Evolutionary conservation across 2,113 vertebrate genomes (phyloP), one percentile per base, ranked within the genome.

Genomic region (Elachura formosa): DNA sequence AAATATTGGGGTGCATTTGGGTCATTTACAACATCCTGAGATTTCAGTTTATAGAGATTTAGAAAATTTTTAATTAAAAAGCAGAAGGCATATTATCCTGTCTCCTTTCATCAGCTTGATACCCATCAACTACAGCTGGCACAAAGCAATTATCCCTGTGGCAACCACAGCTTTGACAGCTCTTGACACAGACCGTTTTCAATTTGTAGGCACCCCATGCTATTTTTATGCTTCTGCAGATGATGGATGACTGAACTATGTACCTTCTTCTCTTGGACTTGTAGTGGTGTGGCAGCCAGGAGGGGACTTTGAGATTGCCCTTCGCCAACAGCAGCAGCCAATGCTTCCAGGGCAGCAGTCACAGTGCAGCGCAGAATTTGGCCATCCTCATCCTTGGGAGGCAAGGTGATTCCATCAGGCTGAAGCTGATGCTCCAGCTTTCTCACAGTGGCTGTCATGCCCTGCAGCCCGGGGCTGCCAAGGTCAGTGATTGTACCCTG

Each of bases 121-220:
- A 79, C 85, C 80, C 92, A 64, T 96, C 94, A 80, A 36, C 92
- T 95, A 85, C 95, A 96, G 84, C 94, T 96, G 96, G 74, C 94
- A 91, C 92, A 95, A 94, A 89, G 79, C 90, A 97, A 92, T 94
- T 94, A 96, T 96, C 93, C 94, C 94, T 96, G 94, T 95, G 94
- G 90, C 95, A 97, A 89, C 90, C 84, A 87, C 54, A 85, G 93
- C 59, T 84, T 94, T 96, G 96, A 95, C 87, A 87, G 82, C 69
- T 93, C 90, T 85, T 90, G 86, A 96, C 88, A 93, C 63, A 73
- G 76, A 76, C 80, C 3, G 1, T 85, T 96, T 91, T 89, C 84
- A 87, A 94, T 84, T 64, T 73, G 74, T 66, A 94, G 81, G 71
- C 56, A 83, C 69, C 74, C 54, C 33, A 7, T 69, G 77, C 74